phyloP scores from a whole-genome alignment of 2,888 invertebrate genomes.

The Antheraea assamensis region DNA sequence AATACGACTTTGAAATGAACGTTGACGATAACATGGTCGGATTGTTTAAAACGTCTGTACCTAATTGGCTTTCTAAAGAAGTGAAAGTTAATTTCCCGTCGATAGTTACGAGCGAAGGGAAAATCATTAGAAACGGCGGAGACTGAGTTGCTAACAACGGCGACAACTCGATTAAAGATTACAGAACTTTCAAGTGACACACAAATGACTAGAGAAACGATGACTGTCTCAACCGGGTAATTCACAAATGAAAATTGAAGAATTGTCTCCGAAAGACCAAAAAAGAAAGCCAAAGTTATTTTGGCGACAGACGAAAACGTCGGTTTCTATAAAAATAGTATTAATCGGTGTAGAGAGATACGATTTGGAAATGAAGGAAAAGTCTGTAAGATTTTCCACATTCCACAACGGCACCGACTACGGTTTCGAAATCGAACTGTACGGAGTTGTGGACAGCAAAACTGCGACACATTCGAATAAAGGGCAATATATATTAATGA shows the following conservation, averaged over 20 bases:
- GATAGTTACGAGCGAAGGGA: constrained; percentile 4
- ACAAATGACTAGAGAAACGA: not conserved
- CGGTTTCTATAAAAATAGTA: constrained; percentile 60
- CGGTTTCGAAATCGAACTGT: constrained; percentile 65
- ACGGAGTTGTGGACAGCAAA: constrained; percentile 54
- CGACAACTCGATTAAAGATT: not conserved
- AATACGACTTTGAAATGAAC: constrained; percentile 13
- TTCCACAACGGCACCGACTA: constrained; percentile 50
- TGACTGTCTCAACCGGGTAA: not conserved
- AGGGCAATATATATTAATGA: constrained; percentile 65
- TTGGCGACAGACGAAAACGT: constrained; percentile 63
- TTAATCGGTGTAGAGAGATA: constrained; percentile 61
- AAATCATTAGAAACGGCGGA: not conserved
- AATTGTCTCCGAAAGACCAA: not conserved
- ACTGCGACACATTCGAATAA: constrained; percentile 55
- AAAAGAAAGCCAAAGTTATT: constrained; percentile 55
- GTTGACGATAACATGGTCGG: constrained; percentile 6
- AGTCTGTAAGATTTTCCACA: constrained; percentile 52
- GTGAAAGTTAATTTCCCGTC: constrained; percentile 3
- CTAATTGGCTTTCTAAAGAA: constrained; percentile 7
- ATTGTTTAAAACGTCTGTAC: constrained; percentile 2
- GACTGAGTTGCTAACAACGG: not conserved
- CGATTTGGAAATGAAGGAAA: constrained; percentile 49
- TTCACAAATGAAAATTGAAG: not conserved
- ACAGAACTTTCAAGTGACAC: not conserved